Conservation (phyloP, 2,113 vertebrate genomes). For the Tautogolabrus adspersus region DNA sequence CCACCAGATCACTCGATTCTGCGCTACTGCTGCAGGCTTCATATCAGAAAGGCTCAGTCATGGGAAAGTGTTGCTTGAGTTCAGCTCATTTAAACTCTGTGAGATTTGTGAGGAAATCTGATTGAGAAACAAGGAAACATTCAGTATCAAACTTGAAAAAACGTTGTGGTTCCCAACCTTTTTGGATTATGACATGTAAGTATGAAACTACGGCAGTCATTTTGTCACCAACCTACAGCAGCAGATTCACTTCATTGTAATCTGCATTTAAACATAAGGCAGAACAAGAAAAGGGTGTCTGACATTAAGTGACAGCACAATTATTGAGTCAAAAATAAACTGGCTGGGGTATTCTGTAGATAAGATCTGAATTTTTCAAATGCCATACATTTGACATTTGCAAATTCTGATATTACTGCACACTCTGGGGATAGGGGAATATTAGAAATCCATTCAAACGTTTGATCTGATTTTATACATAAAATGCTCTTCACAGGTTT, state of each 20-base stretch:
- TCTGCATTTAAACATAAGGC: background rate
- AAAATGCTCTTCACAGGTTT: too few species aligned
- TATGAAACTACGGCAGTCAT: background rate
- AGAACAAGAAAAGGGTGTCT: background rate
- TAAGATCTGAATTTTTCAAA: background rate
- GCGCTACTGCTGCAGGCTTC: background rate
- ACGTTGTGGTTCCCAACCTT: background rate
- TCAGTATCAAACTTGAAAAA: background rate
- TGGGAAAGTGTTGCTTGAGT: background rate
- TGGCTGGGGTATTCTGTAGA: background rate
- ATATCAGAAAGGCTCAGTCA: background rate
- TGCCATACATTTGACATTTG: too few species aligned
- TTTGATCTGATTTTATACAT: too few species aligned
- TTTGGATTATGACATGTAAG: background rate
- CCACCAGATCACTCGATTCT: background rate
- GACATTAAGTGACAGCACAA: background rate
- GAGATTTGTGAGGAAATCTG: slow-evolving; percentile 22
- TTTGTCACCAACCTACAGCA: background rate
- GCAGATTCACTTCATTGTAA: background rate
- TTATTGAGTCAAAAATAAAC: background rate
- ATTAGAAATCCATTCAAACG: too few species aligned
- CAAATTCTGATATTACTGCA: background rate
- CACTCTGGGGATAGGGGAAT: background rate
- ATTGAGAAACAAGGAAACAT: slow-evolving; percentile 11
- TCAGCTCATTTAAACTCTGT: background rate